Conservation (phyloP, 2,113 vertebrate species). For the Acrocephalus kingi region DNA sequence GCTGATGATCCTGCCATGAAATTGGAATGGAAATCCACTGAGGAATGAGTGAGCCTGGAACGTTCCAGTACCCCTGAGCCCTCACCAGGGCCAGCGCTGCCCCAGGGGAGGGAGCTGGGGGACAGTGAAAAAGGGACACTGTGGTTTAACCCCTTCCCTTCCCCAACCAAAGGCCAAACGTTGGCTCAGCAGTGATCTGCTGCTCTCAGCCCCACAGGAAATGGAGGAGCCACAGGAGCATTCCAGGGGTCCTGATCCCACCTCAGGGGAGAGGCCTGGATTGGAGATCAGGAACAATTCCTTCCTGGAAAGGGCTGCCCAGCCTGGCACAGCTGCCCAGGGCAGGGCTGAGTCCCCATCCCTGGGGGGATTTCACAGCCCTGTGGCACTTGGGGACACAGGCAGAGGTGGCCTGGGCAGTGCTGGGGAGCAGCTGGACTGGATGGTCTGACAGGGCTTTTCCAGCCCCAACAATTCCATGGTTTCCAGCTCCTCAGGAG, state of each 20-base stretch:
- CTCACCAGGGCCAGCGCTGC: not conserved
- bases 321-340: not conserved
- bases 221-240: rapidly evolving
- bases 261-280: not conserved
- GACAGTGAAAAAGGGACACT: rapidly evolving
- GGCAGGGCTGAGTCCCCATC: not conserved
- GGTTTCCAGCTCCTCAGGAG: not conserved
- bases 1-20: rapidly evolving
- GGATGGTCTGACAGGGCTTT: rapidly evolving
- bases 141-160: not conserved
- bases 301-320: too few species aligned
- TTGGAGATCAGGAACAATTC: not conserved
- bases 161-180: rapidly evolving
- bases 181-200: not conserved
- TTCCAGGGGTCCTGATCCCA: not conserved
- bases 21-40: not conserved
- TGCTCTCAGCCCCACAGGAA: not conserved
- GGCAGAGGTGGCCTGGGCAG: not conserved
- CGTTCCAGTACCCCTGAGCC: rapidly evolving
- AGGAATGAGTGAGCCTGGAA: too few species aligned
- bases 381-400: rapidly evolving
- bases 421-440: not conserved
- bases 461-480: not conserved
- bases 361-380: not conserved
- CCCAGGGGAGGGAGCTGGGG: not conserved